Base-by-base conservation (phyloP, 1,140 invertebrate species). In the Formica exsecta region DNA sequence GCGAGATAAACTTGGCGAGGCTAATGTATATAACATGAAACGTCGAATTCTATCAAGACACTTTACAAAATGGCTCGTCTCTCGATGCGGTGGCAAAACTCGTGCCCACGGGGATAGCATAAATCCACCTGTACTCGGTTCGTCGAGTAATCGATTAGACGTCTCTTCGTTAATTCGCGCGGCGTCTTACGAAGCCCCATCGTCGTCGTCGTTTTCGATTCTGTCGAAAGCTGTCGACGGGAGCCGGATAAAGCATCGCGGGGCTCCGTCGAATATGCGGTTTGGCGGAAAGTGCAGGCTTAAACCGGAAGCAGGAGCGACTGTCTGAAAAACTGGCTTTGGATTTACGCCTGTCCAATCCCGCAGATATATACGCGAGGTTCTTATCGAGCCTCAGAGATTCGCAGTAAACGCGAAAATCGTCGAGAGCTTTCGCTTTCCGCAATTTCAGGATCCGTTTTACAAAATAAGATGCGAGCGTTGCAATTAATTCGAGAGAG, bases 331-430 rank as follows among this genome's bases (percentile, higher is more conserved):
- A 83, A 83, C 79, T 73, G 54, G 79, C 79, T 83, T 83, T 83
- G 79, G 79, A 83, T 83, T 83, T 83, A 83, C 79, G 79, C 38
- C 38, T 73, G 79, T 83, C 79, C 79, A 74, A 83, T 83, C 68
- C 66, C 19, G n/a, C 29, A 41, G 54, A 73, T 83, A 83, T 74
- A 74, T 74, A 61, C 38, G 38, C 68, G 16, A 19, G 54, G 36
- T 54, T 81, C 54, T 81, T 81, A 81, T 81, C 79, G 68, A 25
- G 22, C n/a, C 77, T 44, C 66, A 16, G 11, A 59, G 41, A 38
- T 71, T 81, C 25, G 48, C 9, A n/a, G 61, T 29, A 11, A 16
- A 29, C 25, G 36, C 36, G 79, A 41, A 8, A 74, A 83, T 36
- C 38, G 51, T 44, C 38, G 25, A 3, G 13, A 65, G 38, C 41